Conservation (phyloP, 2,888 invertebrate genomes). For the Phragmatobia fuliginosa region DNA sequence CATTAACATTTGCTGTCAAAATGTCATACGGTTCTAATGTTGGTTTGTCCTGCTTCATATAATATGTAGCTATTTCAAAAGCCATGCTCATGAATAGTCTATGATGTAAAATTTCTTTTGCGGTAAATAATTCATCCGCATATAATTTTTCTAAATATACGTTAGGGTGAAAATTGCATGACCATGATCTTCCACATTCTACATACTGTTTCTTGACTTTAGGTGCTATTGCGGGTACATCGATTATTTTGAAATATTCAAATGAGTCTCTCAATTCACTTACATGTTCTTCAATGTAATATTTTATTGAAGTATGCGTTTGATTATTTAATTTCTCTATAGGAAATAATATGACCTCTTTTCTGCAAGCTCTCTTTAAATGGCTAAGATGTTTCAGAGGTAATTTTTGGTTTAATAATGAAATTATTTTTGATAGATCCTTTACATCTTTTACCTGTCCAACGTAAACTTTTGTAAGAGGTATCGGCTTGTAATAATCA, state of each 20-base stretch:
- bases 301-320: constrained; percentile 73
- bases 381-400: constrained; percentile 89
- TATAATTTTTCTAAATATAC: constrained; percentile 90
- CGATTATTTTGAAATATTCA: constrained; percentile 80
- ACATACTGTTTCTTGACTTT: constrained; percentile 89
- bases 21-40: constrained; percentile 40
- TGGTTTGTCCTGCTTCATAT: constrained; percentile 39
- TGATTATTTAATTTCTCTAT: constrained; percentile 53
- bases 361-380: constrained; percentile 90
- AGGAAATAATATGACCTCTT: constrained; percentile 86
- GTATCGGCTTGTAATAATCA: constrained; percentile 80
- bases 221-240: constrained; percentile 88
- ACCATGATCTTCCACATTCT: constrained; percentile 89
- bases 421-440: constrained; percentile 88
- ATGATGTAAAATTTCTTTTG: constrained; percentile 84
- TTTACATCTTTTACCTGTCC: constrained; percentile 88
- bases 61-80: constrained; percentile 82
- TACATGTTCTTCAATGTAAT: constrained; percentile 72
- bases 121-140: constrained; percentile 87
- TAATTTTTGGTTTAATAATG: constrained; percentile 84
- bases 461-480: constrained; percentile 86
- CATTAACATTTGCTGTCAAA: constrained; percentile 54
- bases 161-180: constrained; percentile 94
- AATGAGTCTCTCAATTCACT: constrained; percentile 81
- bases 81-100: constrained; percentile 87